Conservation (phyloP, 2,888 invertebrate species). For the Mimas tiliae region DNA sequence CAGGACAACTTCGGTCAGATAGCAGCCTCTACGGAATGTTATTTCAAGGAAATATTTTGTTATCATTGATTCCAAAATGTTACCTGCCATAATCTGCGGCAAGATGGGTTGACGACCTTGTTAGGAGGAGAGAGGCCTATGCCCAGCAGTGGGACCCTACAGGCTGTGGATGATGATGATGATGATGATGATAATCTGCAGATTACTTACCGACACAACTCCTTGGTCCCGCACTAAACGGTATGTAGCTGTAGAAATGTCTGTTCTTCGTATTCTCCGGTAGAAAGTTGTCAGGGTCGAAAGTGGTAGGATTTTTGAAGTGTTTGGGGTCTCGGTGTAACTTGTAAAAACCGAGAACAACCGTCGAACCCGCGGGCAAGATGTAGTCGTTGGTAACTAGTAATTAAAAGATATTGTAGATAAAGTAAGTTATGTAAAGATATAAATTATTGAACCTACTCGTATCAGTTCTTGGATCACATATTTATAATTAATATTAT, state of each 20-base stretch:
- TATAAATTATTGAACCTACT: no score
- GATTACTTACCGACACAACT: slow-evolving; percentile 88
- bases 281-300: slow-evolving; percentile 92
- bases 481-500: no score
- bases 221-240: slow-evolving; percentile 92
- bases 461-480: not conserved
- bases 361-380: slow-evolving; percentile 89
- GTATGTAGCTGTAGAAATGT: slow-evolving; percentile 92
- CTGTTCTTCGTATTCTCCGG: slow-evolving; percentile 90
- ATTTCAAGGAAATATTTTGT: no score
- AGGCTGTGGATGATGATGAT: no score
- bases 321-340: slow-evolving; percentile 87
- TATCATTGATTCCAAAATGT: no score
- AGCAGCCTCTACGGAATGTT: no score
- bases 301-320: slow-evolving; percentile 88
- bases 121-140: no score
- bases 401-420: slow-evolving; percentile 33
- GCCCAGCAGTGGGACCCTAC: no score
- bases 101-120: no score
- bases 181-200: not conserved
- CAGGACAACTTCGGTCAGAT: no score
- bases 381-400: slow-evolving; percentile 86
- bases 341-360: slow-evolving; percentile 87
- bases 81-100: no score
- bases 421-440: not conserved